Percentiles rank a stretch among this genome's conserved stretches.
Evolutionary conservation across 2,797 vertebrate genomes (phyloP).

Genomic region (Heteromormyrus szaboi): DNA sequence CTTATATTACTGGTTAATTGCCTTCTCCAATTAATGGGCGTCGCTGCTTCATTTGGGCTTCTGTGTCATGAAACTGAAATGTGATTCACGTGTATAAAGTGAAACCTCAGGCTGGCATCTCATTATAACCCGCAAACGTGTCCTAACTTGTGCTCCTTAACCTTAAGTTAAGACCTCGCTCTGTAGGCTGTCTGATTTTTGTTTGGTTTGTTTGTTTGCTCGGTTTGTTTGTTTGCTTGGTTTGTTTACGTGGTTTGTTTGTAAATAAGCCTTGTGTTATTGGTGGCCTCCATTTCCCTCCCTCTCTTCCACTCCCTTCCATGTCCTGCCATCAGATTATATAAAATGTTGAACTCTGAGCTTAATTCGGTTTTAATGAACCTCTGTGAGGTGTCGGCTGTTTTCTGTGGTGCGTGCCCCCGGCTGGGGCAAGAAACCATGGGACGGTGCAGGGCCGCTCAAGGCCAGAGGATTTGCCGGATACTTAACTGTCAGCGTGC

Average conservation of each 20-base stretch:
- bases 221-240: neutral
- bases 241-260: neutral
- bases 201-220: neutral
- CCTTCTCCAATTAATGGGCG: neutral
- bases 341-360: neutral
- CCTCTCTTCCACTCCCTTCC: neutral
- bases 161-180: neutral
- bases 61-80: constrained; percentile 2
- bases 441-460: neutral
- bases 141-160: neutral
- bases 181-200: neutral
- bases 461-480: neutral
- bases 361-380: constrained; percentile 9
- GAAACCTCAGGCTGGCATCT: neutral
- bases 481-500: neutral
- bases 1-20: neutral
- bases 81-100: neutral
- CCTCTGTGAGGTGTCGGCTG: neutral
- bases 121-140: neutral
- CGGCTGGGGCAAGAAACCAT: neutral
- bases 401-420: neutral
- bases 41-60: neutral
- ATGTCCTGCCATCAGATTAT: neutral
- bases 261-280: neutral
- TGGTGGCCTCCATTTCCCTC: neutral